phyloP scores from a whole-genome alignment of 1,140 invertebrate genomes.

The Drosophila azteca region DNA sequence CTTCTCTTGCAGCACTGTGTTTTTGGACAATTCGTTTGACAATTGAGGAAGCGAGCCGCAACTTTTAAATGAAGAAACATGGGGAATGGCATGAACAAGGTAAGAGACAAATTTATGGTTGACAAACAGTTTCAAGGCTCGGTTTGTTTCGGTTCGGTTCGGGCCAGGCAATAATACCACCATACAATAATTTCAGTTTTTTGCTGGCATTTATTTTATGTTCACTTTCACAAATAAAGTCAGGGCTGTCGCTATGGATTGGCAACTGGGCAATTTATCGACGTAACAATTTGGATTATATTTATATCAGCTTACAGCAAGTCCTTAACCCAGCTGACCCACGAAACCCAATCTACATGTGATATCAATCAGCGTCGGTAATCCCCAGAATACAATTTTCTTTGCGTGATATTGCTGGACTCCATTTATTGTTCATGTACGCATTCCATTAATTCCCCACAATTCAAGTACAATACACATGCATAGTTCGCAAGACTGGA shows the following conservation, averaged over 20 bases:
- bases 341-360: too few species aligned
- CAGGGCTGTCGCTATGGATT: background rate
- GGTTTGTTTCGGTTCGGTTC: background rate
- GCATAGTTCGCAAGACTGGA: too few species aligned
- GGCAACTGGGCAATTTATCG: background rate
- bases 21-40: constrained; percentile 58
- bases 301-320: too few species aligned
- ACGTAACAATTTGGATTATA: too few species aligned
- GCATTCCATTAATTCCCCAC: too few species aligned
- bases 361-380: too few species aligned
- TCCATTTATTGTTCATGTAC: too few species aligned
- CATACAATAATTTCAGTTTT: constrained; percentile 4
- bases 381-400: too few species aligned
- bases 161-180: constrained; percentile 14
- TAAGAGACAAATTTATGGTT: constrained; percentile 77
- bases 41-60: constrained; percentile 55
- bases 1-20: constrained; percentile 55
- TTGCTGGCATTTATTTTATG: background rate
- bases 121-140: constrained; percentile 1
- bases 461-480: too few species aligned
- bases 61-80: constrained; percentile 85
- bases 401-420: too few species aligned
- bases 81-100: constrained; percentile 93
- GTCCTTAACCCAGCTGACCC: too few species aligned
- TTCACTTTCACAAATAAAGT: too few species aligned